A percentile compares a stretch with the other conserved stretches of the same genome.
Conservation (phyloP, 2,888 invertebrate genomes). For the Conops quadrifasciatus region DNA sequence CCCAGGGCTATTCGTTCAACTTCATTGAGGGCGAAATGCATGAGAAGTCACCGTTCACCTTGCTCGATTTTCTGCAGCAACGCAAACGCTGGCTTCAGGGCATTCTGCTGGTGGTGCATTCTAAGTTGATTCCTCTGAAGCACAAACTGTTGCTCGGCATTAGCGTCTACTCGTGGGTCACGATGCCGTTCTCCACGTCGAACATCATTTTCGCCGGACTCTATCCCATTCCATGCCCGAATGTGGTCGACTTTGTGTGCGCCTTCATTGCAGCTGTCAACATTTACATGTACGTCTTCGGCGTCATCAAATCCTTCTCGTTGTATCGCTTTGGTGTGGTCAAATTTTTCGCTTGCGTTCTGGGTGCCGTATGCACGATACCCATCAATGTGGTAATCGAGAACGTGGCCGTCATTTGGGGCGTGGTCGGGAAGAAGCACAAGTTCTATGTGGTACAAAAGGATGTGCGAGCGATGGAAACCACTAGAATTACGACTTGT, state of each 20-base stretch:
- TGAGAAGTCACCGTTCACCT: conserved; percentile 95
- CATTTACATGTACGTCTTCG: conserved; percentile 97
- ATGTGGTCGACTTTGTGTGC: conserved; percentile 83
- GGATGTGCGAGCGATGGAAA: conserved; percentile 76
- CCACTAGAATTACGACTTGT: conserved; percentile 46
- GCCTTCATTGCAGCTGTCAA: conserved; percentile 93
- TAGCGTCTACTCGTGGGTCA: conserved; percentile 96
- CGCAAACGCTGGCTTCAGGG: conserved; percentile 96
- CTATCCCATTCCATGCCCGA: conserved; percentile 88
- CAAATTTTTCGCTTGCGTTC: conserved; percentile 80
- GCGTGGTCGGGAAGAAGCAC: conserved; percentile 92
- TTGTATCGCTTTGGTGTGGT: conserved; percentile 84
- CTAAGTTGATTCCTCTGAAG: conserved; percentile 79
- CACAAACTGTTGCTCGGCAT: conserved; percentile 85
- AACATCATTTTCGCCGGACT: conserved; percentile 85
- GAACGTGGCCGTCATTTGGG: conserved; percentile 95
- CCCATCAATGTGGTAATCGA: conserved; percentile 94
- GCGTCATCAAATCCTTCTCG: conserved; percentile 95
- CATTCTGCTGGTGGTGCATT: conserved; percentile 87
- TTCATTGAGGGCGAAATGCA: conserved; percentile 99
- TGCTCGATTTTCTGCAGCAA: conserved; percentile 95
- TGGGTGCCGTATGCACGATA: conserved; percentile 88
- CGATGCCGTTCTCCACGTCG: conserved; percentile 90
- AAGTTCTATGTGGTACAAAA: conserved; percentile 98
- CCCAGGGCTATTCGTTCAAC: conserved; percentile 89